A percentile compares a stretch with the other conserved stretches of the same genome.
Evolutionary conservation across 2,113 vertebrate species (phyloP).

Genomic region (Pimephales promelas): DNA sequence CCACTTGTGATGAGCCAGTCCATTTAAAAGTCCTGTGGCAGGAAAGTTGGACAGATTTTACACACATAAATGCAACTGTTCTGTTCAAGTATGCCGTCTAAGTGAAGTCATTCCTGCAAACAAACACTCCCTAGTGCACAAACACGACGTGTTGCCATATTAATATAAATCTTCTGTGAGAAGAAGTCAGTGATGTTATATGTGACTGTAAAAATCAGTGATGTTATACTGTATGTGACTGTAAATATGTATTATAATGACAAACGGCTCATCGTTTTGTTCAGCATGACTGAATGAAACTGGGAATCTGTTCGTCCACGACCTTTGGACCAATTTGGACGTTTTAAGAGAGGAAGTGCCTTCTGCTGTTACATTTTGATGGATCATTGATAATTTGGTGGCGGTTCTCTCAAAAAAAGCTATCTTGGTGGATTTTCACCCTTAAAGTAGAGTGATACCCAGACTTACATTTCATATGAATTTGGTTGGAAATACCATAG

Average conservation of each 20-base stretch:
- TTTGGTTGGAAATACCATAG: neutral
- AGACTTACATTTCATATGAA: neutral
- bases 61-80: neutral
- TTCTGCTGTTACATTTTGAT: neutral
- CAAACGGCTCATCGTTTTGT: neutral
- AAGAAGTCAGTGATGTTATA: neutral
- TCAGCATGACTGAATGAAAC: conserved; percentile 11
- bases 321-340: conserved; percentile 33
- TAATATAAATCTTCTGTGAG: neutral
- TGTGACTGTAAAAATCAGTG: neutral
- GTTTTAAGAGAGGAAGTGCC: conserved; percentile 21
- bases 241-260: neutral
- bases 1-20: conserved; percentile 11
- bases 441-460: neutral
- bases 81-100: neutral
- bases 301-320: neutral
- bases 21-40: neutral
- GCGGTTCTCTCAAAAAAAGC: neutral
- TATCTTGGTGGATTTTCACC: neutral
- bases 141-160: neutral
- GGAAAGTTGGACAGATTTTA: neutral
- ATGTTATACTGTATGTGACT: neutral
- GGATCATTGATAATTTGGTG: neutral
- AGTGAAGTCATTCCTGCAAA: neutral
- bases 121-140: neutral